These are phyloP conservation scores for Aviceda subcristata DNA, from an alignment of 2,113 vertebrate genomes.

Conservation along the genomic window DNA sequence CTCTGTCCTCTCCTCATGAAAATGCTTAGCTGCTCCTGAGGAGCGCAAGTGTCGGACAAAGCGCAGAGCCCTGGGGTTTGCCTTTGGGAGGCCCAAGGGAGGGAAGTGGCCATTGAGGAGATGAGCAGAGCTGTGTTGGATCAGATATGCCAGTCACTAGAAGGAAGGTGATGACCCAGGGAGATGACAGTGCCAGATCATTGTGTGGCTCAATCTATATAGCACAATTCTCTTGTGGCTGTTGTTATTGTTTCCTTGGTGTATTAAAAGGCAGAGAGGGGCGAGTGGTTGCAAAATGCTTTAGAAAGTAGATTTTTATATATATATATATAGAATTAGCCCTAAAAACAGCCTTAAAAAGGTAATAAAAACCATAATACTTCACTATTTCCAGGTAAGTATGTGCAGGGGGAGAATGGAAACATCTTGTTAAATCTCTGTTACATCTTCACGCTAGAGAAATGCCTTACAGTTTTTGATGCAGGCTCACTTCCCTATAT, in stretches of 20 bases:
- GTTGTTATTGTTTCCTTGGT: neutral
- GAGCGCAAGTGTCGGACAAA: constrained; percentile 15
- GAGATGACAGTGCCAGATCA: neutral
- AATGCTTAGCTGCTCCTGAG: constrained; percentile 25
- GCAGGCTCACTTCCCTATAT: neutral
- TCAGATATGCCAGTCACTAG: constrained; percentile 30
- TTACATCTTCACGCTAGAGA: neutral
- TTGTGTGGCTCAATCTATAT: neutral
- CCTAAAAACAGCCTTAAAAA: neutral
- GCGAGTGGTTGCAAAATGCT: neutral
- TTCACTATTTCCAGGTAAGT: neutral
- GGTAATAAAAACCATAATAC: neutral
- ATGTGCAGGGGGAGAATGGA: neutral
- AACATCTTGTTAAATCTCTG: neutral
- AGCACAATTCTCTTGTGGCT: neutral
- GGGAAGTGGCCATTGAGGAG: neutral
- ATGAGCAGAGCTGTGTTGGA: constrained; percentile 7
- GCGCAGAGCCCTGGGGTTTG: neutral
- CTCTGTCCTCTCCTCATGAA: constrained; percentile 62
- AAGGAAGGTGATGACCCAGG: neutral
- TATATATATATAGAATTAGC: neutral
- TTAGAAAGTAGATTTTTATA: neutral
- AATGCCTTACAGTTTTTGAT: neutral
- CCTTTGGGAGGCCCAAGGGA: constrained; percentile 31
- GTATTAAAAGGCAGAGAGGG: neutral